Base-by-base conservation (phyloP, 2,888 invertebrate genomes). In the Strigamia transsilvanica region DNA sequence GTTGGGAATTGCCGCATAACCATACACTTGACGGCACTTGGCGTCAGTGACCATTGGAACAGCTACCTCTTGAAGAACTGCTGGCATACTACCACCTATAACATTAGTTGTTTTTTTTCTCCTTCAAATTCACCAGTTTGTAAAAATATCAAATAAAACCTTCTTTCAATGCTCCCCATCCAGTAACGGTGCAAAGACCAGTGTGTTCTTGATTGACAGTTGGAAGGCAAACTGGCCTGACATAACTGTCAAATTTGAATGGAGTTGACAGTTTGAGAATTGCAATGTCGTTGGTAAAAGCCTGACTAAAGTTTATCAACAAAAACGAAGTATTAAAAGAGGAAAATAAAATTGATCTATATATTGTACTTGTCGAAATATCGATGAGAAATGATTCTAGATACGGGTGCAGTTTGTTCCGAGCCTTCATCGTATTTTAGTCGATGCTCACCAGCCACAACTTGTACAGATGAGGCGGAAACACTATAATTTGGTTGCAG, bases 361-460 rank as follows among this genome's bases (percentile, higher is more conserved):
- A 12, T 42, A 7, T 46, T 6, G 23, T 32, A 80, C 80, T 61
- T 56, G 61, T 80, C n/a, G n/a, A 51, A 80, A 13, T 23, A 2
- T 13, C 27, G 27, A 56, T 80, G 80, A 27, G n/a, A 51, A 10
- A 80, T 61, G 34, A 80, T 80, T 56, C 32, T 7, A 21, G 80
- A 61, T n/a, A 80, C 80, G 7, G 46, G 10, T 1, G 23, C 32
- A 27, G 27, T 56, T 42, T 80, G 80, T 80, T 80, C 80, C 12
- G 80, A 32, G 27, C 80, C 80, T n/a, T 80, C 80, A 10, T 56
- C 34, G n/a, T 27, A 15, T 2, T 51, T 27, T 5, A 80, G 34
- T 51, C 61, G 46, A 27, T 56, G 80, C 9, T 56, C 80, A n/a
- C 80, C 80, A 21, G 80, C 80, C 12, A 80, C 51, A 56, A 80